Evolutionary conservation across 2,113 vertebrate species (phyloP).

Genomic region (Delphinapterus leucas): DNA sequence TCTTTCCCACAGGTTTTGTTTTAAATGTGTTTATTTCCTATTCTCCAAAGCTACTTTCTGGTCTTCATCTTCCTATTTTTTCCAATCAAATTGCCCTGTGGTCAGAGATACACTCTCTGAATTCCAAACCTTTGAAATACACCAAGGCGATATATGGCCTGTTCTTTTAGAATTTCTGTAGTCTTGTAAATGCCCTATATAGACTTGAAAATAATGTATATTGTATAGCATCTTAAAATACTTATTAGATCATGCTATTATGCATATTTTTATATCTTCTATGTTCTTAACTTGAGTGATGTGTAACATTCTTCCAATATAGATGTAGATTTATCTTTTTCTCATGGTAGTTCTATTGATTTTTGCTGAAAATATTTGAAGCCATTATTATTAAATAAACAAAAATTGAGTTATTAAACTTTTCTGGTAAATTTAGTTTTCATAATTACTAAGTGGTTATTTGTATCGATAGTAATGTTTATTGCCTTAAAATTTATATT

Average conservation of each 20-base stretch:
- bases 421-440: neutral
- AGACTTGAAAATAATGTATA: neutral
- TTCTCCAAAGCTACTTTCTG: neutral
- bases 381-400: neutral
- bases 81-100: neutral
- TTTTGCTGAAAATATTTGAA: neutral
- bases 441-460: neutral
- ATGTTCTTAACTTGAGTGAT: neutral
- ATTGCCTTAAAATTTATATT: neutral
- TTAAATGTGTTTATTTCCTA: neutral
- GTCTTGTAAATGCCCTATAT: neutral
- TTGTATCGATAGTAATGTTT: neutral
- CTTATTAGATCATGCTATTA: neutral
- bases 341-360: neutral
- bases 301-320: neutral
- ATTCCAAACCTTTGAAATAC: neutral
- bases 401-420: neutral
- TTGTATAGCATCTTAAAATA: neutral
- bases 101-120: neutral
- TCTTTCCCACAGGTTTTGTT: neutral
- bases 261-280: neutral
- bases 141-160: neutral
- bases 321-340: neutral
- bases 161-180: neutral
- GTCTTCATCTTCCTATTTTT: neutral